These are phyloP conservation scores for Barypeithes pellucidus DNA, from an alignment of 2,888 invertebrate species.

Conservation along the genomic window DNA sequence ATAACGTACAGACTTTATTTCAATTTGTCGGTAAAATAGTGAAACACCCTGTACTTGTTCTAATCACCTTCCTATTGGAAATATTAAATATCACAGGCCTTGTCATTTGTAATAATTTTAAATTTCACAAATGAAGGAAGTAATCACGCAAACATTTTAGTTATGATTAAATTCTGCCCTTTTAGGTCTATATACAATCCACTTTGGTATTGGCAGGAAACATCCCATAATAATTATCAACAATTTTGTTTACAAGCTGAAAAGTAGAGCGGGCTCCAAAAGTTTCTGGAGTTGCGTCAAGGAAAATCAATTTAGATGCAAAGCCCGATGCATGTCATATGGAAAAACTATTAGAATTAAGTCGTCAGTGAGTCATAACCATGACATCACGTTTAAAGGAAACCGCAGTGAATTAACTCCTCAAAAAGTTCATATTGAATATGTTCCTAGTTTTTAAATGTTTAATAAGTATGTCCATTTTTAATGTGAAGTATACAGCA, in stretches of 20 bases:
- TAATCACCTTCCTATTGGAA: no score
- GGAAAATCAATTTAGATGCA: conserved; percentile 20
- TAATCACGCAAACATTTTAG: no score
- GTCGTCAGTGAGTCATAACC: conserved; percentile 21
- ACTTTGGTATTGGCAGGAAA: conserved; percentile 48
- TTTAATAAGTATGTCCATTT: not conserved
- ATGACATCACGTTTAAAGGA: conserved; percentile 27
- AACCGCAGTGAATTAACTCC: conserved; percentile 4
- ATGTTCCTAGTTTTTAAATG: not conserved
- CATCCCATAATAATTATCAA: conserved; percentile 53
- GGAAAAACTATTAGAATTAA: conserved; percentile 40
- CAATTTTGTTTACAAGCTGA: conserved; percentile 43
- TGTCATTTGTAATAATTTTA: no score
- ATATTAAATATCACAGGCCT: no score
- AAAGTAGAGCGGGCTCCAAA: not conserved
- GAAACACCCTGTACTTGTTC: no score
- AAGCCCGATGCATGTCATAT: conserved; percentile 18
- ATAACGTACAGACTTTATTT: no score
- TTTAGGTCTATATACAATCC: conserved; percentile 46
- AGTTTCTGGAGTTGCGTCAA: conserved; percentile 22
- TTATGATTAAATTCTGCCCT: conserved; percentile 2
- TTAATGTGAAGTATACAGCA: no score
- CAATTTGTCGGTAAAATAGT: no score
- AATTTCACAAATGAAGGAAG: no score
- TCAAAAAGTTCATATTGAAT: conserved; percentile 6